Evolutionary conservation across 2,113 vertebrate genomes (phyloP).

Genomic region (Xerus inauris): DNA sequence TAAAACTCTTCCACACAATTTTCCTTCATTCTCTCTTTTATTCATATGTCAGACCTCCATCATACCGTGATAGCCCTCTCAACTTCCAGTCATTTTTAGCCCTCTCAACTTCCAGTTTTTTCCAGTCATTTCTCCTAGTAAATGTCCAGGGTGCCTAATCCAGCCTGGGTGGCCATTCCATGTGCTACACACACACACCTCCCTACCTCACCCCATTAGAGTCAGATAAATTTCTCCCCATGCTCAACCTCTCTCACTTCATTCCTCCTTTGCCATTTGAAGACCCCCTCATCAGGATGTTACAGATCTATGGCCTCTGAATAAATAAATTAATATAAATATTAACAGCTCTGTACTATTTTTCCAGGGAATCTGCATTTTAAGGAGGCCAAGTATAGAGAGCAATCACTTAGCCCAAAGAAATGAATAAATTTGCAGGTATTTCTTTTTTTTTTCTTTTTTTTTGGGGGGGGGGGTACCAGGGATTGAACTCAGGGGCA

Average conservation of each 20-base stretch:
- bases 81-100: too few relatives aligned
- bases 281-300: neutral
- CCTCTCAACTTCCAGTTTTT: neutral
- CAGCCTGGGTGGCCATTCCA: neutral
- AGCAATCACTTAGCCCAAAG: constrained; percentile 26
- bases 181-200: neutral
- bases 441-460: too few relatives aligned
- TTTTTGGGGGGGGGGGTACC: too few relatives aligned
- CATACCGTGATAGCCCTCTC: neutral
- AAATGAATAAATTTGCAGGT: constrained; percentile 35
- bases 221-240: neutral
- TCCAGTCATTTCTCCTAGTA: neutral
- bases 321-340: too few relatives aligned
- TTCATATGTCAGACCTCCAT: neutral
- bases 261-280: neutral
- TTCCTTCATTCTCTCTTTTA: neutral
- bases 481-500: too few relatives aligned
- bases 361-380: constrained; percentile 16
- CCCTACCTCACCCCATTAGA: too few relatives aligned
- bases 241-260: neutral
- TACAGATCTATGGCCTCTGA: constrained; percentile 26
- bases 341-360: constrained; percentile 16
- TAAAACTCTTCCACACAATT: neutral
- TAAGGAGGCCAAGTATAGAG: constrained; percentile 44
- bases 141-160: neutral